Evolutionary conservation across 2,888 invertebrate genomes (phyloP), one percentile per base, ranked within the genome.

Genomic region (Malthinus flaveolus): DNA sequence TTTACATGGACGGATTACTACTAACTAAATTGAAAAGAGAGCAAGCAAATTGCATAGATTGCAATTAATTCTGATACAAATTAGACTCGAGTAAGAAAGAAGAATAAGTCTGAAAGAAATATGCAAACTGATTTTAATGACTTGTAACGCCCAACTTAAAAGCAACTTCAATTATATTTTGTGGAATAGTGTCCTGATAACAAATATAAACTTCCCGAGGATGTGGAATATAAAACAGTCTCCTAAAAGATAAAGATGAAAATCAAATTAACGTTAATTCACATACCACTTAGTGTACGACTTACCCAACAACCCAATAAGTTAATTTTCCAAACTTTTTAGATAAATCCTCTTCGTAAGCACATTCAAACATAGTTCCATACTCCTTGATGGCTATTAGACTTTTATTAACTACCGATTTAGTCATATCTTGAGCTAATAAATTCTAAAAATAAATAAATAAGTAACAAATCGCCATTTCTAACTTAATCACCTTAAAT

Each of bases 161-260:
- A 5, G 94, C 93, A 70, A 95, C 84, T 82, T 96, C 95, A 0
- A 95, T 86, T 67, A 94, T 81, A 80, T 93, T 94, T 78, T 95
- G 95, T 0, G 94, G 92, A 9, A 90, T 84, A 23, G 88, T 87
- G 62, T 94, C 93, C 67, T 90, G 88, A 77, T 93, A 93, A 76
- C 95, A 95, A 37, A 95, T 84, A 72, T 92, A 96, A 8, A 95
- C 80, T 75, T 95, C 95, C 65, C 88, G 84, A 0, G 87, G 85
- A 70, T 87, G 85, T 0, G 93, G 92, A 53, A 86, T 85, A 50
- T 87, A 86, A 75, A 93, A 91, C 4, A 93, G 80, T 34, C 94
- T 70, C 67, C 78, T 78, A 62, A 62, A 76, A 75, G 53, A 50
- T 59, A 12, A 9, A 42, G 10, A 53, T 35, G 31, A 13, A 23